Evolutionary conservation across 1,140 invertebrate species (phyloP).

Genomic region (Leptestheria dahalacensis): DNA sequence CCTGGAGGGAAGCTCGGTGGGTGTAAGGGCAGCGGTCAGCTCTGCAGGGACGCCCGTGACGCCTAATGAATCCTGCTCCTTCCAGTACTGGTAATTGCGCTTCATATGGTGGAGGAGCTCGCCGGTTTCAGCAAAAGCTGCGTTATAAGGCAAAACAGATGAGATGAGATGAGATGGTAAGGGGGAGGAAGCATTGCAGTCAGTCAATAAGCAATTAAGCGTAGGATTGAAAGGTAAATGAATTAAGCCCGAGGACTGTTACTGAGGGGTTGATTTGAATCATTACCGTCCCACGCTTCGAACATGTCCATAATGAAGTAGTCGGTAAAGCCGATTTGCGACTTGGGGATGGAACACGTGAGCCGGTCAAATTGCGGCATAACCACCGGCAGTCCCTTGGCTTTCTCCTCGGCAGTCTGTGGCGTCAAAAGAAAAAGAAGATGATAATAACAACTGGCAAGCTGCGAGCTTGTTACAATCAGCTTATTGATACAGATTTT

Average conservation of each 20-base stretch:
- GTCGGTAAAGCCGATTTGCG: conserved; percentile 91
- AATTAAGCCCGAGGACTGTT: background rate
- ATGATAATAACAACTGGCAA: background rate
- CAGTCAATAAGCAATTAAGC: background rate
- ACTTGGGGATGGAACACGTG: conserved; percentile 87
- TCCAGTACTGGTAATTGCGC: conserved; percentile 80
- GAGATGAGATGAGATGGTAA: too few relatives aligned
- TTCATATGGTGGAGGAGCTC: conserved; percentile 69
- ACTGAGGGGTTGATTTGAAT: too few relatives aligned
- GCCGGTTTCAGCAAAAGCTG: conserved; percentile 83
- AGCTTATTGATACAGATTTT: too few relatives aligned
- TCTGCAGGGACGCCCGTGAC: conserved; percentile 15
- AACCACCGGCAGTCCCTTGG: conserved; percentile 65
- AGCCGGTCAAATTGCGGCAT: conserved; percentile 92
- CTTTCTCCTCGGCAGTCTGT: conserved; percentile 86
- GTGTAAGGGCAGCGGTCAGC: background rate
- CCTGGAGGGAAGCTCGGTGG: background rate
- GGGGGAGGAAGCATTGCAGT: too few relatives aligned
- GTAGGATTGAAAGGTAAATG: background rate
- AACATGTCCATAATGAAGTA: conserved; percentile 95
- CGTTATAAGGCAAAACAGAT: too few relatives aligned
- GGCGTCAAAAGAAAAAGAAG: conserved; percentile 16
- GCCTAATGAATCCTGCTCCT: conserved; percentile 37
- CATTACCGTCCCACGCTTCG: conserved; percentile 84
- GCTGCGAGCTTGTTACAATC: too few relatives aligned